Evolutionary conservation across 1,140 invertebrate species (phyloP), one percentile per base, ranked within the genome.

Genomic region (Pseudomyrmex sp.): DNA sequence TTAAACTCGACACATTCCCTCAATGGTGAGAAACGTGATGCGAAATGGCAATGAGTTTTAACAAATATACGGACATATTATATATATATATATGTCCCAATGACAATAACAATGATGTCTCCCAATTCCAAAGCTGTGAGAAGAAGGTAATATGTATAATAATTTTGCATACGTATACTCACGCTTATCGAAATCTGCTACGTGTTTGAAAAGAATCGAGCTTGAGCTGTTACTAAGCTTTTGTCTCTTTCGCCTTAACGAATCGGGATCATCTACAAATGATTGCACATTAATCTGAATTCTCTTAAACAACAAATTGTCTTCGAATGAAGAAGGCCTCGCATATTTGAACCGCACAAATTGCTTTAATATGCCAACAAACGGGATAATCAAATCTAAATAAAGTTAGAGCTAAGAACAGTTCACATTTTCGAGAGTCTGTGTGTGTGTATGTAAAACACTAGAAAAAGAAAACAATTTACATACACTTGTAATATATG

Each of bases 191-290:
- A 95, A 95, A 91, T 94, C 94, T 83, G 93, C 93, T 89, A 95
- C 93, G 87, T 95, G 93, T 84, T 93, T 94, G 92, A 95, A 93
- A 89, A 95, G 89, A 94, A 95, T 92, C 83, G 92, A 73, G 74
- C 93, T 94, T 83, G 95, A 93, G 90, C 94, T 95, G 90, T 95
- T 95, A 92, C 93, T 95, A 95, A 94, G 94, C 93, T 95, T 96
- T 94, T 95, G 94, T 86, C 87, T 80, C 83, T 91, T 91, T 91
- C 90, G 91, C 84, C 82, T 88, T 87, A 90, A 88, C 44, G 86
- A 84, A 88, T 86, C 88, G 74, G 83, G 82, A 90, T 90, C 90
- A 87, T 91, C 89, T 90, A 91, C 59, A 90, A 89, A 88, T 85
- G 69, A 83, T 86, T 74, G 82, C 62, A 84, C 44, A 88, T 89